phyloP scores from a whole-genome alignment of 2,888 invertebrate species.

The Labia minor region DNA sequence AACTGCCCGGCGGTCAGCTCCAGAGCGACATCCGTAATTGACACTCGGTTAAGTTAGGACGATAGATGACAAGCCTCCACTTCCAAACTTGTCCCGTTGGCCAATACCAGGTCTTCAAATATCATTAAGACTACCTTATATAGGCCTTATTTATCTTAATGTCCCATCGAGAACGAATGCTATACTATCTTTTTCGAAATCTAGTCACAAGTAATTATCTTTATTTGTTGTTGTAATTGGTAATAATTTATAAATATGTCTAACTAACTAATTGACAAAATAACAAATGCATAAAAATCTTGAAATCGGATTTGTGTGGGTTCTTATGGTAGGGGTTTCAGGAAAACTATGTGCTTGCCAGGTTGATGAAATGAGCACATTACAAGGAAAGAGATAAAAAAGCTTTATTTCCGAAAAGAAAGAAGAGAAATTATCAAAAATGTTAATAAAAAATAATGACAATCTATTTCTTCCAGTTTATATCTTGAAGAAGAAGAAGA shows the following conservation, averaged over 20 bases:
- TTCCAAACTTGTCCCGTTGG: background rate
- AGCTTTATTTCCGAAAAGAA: no score
- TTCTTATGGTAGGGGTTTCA: no score
- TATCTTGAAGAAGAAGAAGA: no score
- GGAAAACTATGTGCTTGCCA: no score
- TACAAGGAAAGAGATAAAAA: no score
- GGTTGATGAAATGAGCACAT: no score
- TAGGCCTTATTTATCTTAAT: background rate
- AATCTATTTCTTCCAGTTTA: no score
- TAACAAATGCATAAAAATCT: background rate
- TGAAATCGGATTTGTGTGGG: background rate
- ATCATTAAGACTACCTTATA: background rate
- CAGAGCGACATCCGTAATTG: background rate
- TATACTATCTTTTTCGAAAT: background rate
- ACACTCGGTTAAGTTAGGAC: background rate
- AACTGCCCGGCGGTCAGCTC: background rate
- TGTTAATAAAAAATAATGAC: no score
- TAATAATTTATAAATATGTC: background rate
- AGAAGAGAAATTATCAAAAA: no score
- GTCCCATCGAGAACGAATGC: background rate
- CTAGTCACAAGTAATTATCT: background rate
- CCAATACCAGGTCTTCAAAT: background rate
- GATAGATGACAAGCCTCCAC: background rate
- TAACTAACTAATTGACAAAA: background rate
- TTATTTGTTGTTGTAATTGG: background rate